A percentile compares a stretch with the other conserved stretches of the same genome.
These are phyloP conservation scores for Carassius carassius DNA, from an alignment of 2,113 vertebrate species.

Conservation along the genomic window DNA sequence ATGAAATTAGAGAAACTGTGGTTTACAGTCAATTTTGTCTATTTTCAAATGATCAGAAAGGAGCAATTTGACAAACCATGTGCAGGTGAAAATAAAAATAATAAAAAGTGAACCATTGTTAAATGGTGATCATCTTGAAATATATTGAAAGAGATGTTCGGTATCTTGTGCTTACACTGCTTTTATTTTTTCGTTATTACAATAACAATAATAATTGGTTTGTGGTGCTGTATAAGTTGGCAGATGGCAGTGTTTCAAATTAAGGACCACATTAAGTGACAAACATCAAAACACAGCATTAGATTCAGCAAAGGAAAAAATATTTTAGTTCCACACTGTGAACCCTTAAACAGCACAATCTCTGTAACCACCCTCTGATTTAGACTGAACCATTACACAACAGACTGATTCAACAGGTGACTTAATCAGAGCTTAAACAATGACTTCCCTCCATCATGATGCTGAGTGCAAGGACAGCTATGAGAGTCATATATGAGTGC, in stretches of 20 bases:
- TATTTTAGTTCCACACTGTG: not conserved
- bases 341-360: not conserved
- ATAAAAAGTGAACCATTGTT: not conserved
- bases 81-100: constrained; percentile 3
- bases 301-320: not conserved
- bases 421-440: not conserved
- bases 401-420: not conserved
- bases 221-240: not conserved
- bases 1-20: not conserved
- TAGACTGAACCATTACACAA: not conserved
- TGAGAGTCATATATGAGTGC: not conserved
- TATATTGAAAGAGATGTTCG: not conserved
- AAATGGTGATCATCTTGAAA: not conserved
- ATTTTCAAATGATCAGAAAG: constrained; percentile 20
- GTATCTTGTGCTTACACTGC: not conserved
- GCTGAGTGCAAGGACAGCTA: not conserved
- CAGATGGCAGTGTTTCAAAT: not conserved
- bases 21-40: constrained; percentile 3
- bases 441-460: not conserved
- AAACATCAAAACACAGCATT: not conserved
- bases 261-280: not conserved
- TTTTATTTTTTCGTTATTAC: not conserved
- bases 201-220: not conserved
- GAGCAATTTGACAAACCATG: constrained; percentile 19
- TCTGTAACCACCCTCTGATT: not conserved